Conservation (phyloP, 2,888 invertebrate genomes). For the Acleris holmiana region DNA sequence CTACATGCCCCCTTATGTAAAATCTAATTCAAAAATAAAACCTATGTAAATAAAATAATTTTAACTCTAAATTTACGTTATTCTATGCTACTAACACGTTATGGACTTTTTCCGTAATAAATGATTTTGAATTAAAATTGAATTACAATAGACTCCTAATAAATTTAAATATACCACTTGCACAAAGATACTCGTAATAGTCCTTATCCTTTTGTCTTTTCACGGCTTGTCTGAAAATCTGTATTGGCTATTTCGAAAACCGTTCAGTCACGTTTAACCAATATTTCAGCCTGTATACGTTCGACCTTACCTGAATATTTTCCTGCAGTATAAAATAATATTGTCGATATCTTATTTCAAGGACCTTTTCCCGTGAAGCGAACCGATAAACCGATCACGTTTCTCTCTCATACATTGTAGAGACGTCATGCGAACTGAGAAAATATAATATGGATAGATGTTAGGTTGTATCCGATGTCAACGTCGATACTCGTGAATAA, state of each 20-base stretch:
- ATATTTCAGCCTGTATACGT: conserved; percentile 16
- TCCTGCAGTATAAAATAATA: conserved; percentile 27
- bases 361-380: conserved; percentile 30
- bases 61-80: too few species aligned
- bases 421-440: conserved; percentile 33
- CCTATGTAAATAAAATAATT: too few species aligned
- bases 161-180: too few species aligned
- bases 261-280: conserved; percentile 3
- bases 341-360: conserved; percentile 35
- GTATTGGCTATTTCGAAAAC: conserved; percentile 7
- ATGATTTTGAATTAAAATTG: too few species aligned
- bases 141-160: too few species aligned
- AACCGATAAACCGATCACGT: conserved; percentile 37
- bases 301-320: conserved; percentile 33
- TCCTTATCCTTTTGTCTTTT: too few species aligned
- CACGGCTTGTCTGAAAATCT: background rate
- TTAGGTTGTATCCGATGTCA: conserved; percentile 49
- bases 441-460: conserved; percentile 37
- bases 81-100: too few species aligned
- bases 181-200: too few species aligned
- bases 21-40: too few species aligned
- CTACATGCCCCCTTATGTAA: too few species aligned
- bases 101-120: too few species aligned
- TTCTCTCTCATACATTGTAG: conserved; percentile 37
- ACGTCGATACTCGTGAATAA: conserved; percentile 53